A percentile compares a stretch with the other conserved stretches of the same genome.
Conservation (phyloP, 2,797 vertebrate species). For the Pangasius larnaudii region DNA sequence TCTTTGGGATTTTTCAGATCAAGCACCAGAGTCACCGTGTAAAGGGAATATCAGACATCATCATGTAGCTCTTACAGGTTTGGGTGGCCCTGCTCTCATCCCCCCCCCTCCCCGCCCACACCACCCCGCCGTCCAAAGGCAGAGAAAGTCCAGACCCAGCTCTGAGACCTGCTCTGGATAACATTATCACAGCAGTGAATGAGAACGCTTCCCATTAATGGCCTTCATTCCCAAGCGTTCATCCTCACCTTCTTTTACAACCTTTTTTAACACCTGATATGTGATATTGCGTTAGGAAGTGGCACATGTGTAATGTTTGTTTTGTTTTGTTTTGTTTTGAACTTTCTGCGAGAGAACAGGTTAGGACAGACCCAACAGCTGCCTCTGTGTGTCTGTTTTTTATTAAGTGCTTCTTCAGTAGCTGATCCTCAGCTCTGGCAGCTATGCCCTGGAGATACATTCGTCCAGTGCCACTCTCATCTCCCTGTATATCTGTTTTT, state of each 20-base stretch:
- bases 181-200: neutral
- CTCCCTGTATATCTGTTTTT: conserved; percentile 12
- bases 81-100: conserved; percentile 3
- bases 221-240: neutral
- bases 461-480: conserved; percentile 4
- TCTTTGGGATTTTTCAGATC: neutral
- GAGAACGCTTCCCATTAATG: neutral
- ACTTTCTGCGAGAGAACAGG: neutral
- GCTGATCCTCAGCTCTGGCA: conserved; percentile 11
- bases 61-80: neutral
- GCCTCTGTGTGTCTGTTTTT: neutral
- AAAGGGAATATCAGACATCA: neutral
- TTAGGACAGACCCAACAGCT: conserved; percentile 5
- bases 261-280: conserved; percentile 6
- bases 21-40: neutral
- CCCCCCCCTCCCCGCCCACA: too few relatives aligned
- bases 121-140: neutral
- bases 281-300: neutral
- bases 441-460: conserved; percentile 29
- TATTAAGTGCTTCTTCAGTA: conserved; percentile 30
- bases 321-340: neutral
- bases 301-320: neutral
- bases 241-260: neutral
- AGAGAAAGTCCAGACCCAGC: conserved; percentile 29
- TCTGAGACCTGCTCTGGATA: conserved; percentile 15